Evolutionary conservation across 2,797 vertebrate genomes (phyloP).

Genomic region (Muraenolepis orangiensis): DNA sequence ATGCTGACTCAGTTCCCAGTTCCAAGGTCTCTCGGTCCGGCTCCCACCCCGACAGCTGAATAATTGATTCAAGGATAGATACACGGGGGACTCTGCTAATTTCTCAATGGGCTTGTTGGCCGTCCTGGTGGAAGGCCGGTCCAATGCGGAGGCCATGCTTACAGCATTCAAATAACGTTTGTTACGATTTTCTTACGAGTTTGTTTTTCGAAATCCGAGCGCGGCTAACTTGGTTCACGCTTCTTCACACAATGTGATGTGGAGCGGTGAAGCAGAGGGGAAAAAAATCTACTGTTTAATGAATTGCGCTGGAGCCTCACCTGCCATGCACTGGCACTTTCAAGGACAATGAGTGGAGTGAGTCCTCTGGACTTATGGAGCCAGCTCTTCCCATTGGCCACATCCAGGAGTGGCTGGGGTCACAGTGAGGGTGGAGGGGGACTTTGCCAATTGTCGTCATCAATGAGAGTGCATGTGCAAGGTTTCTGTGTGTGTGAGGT

Average conservation of each 20-base stretch:
- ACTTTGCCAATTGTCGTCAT: slow-evolving; percentile 71
- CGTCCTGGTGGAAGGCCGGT: slow-evolving; percentile 51
- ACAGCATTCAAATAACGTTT: neutral
- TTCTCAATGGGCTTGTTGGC: slow-evolving; percentile 75
- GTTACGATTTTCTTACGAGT: neutral
- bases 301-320: slow-evolving; percentile 25
- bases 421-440: slow-evolving; percentile 62
- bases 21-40: slow-evolving; percentile 67
- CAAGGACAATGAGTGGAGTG: slow-evolving; percentile 62
- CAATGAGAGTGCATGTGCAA: slow-evolving; percentile 51
- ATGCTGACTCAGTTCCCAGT: slow-evolving; percentile 68
- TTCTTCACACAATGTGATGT: slow-evolving; percentile 38
- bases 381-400: slow-evolving; percentile 51
- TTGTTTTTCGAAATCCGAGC: slow-evolving; percentile 25
- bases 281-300: slow-evolving; percentile 47
- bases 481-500: neutral
- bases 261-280: slow-evolving; percentile 39
- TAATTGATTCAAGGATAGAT: slow-evolving; percentile 67
- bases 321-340: slow-evolving; percentile 30
- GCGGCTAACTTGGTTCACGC: slow-evolving; percentile 32
- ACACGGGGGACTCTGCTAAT: slow-evolving; percentile 66
- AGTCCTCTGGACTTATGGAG: slow-evolving; percentile 65
- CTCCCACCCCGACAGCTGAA: slow-evolving; percentile 68
- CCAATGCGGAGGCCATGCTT: slow-evolving; percentile 39
- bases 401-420: slow-evolving; percentile 45